Percentiles rank a stretch among this genome's conserved stretches.
Conservation (phyloP, 2,888 invertebrate genomes). For the Petrophora chlorosata region DNA sequence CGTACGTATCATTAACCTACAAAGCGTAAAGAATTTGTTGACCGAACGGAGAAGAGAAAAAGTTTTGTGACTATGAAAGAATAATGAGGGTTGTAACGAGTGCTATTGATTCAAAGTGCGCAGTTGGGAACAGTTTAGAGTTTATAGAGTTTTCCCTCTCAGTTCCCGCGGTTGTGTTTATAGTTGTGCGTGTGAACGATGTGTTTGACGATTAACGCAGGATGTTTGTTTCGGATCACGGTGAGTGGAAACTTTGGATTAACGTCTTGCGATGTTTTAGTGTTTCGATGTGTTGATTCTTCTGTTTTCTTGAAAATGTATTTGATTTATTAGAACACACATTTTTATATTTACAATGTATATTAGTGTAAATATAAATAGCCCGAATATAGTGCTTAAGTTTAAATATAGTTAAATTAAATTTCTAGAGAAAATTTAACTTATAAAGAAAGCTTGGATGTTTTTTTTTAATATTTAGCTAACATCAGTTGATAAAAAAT, state of each 20-base stretch:
- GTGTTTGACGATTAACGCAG: slow-evolving; percentile 63
- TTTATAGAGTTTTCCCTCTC: slow-evolving; percentile 45
- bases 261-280: not conserved
- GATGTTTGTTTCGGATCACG: slow-evolving; percentile 63
- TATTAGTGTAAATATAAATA: too few species aligned
- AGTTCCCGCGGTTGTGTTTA: slow-evolving; percentile 45
- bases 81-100: slow-evolving; percentile 42
- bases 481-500: too few species aligned
- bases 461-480: too few species aligned
- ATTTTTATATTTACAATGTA: too few species aligned
- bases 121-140: slow-evolving; percentile 34
- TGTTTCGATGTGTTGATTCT: not conserved
- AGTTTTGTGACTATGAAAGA: slow-evolving; percentile 55
- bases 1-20: slow-evolving; percentile 53
- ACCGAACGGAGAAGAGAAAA: slow-evolving; percentile 49
- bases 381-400: too few species aligned
- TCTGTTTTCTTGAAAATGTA: not conserved
- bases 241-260: slow-evolving; percentile 50
- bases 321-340: not conserved
- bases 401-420: too few species aligned
- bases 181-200: slow-evolving; percentile 61
- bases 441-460: too few species aligned
- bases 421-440: too few species aligned
- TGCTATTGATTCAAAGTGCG: slow-evolving; percentile 39
- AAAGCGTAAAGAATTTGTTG: slow-evolving; percentile 52